These are phyloP conservation scores for Chiridota heheva DNA, from an alignment of 35 echinoderm and acorn worm species.

Conservation along the genomic window DNA sequence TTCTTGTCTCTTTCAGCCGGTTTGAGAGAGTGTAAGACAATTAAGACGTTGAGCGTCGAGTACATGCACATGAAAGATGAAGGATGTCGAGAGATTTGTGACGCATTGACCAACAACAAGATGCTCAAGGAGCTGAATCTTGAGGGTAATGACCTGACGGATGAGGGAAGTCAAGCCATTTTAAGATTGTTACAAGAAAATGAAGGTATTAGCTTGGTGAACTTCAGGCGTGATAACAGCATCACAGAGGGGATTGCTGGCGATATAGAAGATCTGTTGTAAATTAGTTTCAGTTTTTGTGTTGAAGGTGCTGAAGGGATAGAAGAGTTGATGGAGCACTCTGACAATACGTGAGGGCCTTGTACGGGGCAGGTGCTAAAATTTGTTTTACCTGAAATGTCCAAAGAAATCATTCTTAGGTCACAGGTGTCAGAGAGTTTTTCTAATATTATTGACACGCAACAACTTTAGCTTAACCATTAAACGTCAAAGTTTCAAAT, in stretches of 20 bases:
- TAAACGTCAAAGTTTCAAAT: too few species aligned
- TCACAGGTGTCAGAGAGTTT: too few species aligned
- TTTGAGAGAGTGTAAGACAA: slow-evolving; percentile 39
- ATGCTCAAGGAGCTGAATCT: slow-evolving; percentile 63
- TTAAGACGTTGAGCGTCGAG: slow-evolving; percentile 60
- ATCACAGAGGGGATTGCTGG: slow-evolving; percentile 31
- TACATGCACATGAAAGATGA: slow-evolving; percentile 54
- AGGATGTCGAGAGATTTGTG: slow-evolving; percentile 52
- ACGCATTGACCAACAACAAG: slow-evolving; percentile 60
- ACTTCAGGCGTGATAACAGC: slow-evolving; percentile 66
- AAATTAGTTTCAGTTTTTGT: too few species aligned
- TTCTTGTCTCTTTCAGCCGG: slow-evolving; percentile 64
- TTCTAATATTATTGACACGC: too few species aligned
- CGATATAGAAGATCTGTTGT: slow-evolving; percentile 74
- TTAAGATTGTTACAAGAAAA: slow-evolving; percentile 74
- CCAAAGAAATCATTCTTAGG: too few species aligned
- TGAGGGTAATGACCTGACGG: slow-evolving; percentile 69
- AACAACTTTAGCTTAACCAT: too few species aligned
- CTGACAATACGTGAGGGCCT: too few species aligned
- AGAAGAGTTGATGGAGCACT: too few species aligned
- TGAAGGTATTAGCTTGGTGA: slow-evolving; percentile 33
- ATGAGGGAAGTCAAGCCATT: slow-evolving; percentile 55
- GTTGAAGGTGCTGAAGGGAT: too few species aligned
- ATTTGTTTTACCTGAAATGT: too few species aligned
- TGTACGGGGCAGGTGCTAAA: too few species aligned